Evolutionary conservation across 2,113 vertebrate genomes (phyloP).

Genomic region (Gadus chalcogrammus): DNA sequence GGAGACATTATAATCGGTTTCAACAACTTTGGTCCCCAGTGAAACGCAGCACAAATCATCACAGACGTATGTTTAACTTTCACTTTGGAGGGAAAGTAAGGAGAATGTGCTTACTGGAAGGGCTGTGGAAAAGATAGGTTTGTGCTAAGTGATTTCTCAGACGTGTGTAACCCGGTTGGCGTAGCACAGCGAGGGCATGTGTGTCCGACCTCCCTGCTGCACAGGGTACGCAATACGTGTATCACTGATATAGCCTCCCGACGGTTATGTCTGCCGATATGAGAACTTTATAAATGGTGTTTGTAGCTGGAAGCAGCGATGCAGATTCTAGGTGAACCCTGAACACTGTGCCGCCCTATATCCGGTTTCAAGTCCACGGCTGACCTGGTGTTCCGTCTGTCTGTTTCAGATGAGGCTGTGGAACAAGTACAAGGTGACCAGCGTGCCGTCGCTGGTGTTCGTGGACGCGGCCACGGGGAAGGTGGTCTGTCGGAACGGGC

Average conservation of each 20-base stretch:
- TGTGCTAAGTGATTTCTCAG: neutral
- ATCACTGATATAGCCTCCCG: too few relatives aligned
- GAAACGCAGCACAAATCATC: conserved; percentile 18
- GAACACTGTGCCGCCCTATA: too few relatives aligned
- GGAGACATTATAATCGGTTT: conserved; percentile 24
- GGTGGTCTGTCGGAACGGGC: conserved; percentile 92
- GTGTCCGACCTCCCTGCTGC: conserved; percentile 26
- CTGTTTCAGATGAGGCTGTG: conserved; percentile 89
- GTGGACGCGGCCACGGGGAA: conserved; percentile 88
- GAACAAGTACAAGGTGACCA: conserved; percentile 99
- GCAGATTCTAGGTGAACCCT: neutral
- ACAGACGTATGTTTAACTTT: conserved; percentile 15
- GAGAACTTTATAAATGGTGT: too few relatives aligned
- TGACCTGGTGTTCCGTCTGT: neutral
- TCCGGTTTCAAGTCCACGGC: neutral
- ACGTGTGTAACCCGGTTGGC: neutral
- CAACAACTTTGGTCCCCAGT: conserved; percentile 13
- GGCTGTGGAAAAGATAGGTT: neutral
- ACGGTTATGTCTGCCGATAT: too few relatives aligned
- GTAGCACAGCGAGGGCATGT: conserved; percentile 16
- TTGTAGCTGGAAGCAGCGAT: neutral
- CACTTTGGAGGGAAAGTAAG: conserved; percentile 14
- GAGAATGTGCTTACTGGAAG: neutral
- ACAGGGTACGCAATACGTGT: conserved; percentile 27
- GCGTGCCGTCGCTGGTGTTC: conserved; percentile 97